Evolutionary conservation across 2,113 vertebrate species (phyloP), one percentile per base, ranked within the genome.

Genomic region (Morphnarchus princeps): DNA sequence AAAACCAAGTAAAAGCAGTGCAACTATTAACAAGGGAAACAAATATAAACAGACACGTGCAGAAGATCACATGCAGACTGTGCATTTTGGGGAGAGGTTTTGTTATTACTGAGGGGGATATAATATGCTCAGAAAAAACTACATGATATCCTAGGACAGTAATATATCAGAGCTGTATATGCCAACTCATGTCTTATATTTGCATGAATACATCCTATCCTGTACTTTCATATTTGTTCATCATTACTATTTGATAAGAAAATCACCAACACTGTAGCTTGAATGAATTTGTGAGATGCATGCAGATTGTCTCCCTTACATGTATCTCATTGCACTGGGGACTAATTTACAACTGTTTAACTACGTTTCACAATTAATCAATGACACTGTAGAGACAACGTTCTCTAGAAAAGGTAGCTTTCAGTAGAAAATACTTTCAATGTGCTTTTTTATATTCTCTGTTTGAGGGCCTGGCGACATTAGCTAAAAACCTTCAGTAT

Each of bases 41-140:
- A 81, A 71, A 71, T 25, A 57, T 29, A n/a, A 82, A 32, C 1
- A 69, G 28, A 16, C 1, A 24, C 2, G 0, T 66, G 26, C 2
- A 34, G 58, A 82, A 54, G 6, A 58, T 32, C 21, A 50, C 0
- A 0, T 12, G 31, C 5, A 66, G 28, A 26, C 2, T 42, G 6
- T 34, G 7, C 5, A 40, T 66, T 58, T 90, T 66, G 19, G 7
- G 32, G 49, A 67, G 6, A 50, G 18, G 11, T 3, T 69, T 87
- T 82, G 9, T 50, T 77, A 11, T 55, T 14, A 47, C 12, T 36
- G 13, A 17, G 8, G 6, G 5, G 9, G 1, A 8, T 59, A 36
- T 7, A 55, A 47, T 10, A 59, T 7, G 1, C 9, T 87, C 20
- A 67, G 45, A 40, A 93, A 90, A 87, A 45, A 24, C 0, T 20